phyloP scores from a whole-genome alignment of 1,140 invertebrate species.

The Drosophila busckii region DNA sequence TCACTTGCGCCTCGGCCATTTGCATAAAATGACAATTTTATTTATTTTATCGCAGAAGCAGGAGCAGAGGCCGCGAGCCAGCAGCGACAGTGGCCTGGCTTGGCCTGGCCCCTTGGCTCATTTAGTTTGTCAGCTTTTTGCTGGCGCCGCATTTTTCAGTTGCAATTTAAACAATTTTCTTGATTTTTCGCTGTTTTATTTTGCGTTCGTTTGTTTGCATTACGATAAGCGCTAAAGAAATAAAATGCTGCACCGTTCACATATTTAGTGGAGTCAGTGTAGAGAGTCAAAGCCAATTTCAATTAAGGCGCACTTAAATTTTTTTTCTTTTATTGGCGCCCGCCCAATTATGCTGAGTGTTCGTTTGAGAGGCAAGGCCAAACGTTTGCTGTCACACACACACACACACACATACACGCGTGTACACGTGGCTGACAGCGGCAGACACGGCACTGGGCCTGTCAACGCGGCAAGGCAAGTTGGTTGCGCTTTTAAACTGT shows the following conservation, averaged over 20 bases:
- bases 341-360: constrained; percentile 27
- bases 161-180: constrained; percentile 28
- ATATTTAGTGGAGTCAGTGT: constrained; percentile 6
- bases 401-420: constrained; percentile 2
- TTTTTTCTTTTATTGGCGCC: constrained; percentile 15
- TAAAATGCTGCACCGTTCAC: neutral
- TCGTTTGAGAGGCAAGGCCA: neutral
- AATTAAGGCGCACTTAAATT: no score
- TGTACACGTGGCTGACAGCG: constrained; percentile 50
- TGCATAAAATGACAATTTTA: constrained; percentile 75
- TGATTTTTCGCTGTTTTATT: no score
- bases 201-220: constrained; percentile 9
- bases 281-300: constrained; percentile 25
- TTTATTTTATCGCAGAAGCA: constrained; percentile 68
- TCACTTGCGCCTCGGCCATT: constrained; percentile 21
- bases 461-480: constrained; percentile 22
- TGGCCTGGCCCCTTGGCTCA: constrained; percentile 3
- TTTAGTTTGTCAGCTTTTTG: constrained; percentile 37
- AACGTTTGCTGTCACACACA: neutral
- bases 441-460: constrained; percentile 37
- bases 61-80: neutral
- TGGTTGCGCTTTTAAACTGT: constrained; percentile 41
- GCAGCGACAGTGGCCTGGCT: neutral
- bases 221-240: constrained; percentile 15
- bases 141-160: constrained; percentile 25